Base-by-base conservation (phyloP, 1,140 invertebrate genomes). In the Lordiphosa mommai region DNA sequence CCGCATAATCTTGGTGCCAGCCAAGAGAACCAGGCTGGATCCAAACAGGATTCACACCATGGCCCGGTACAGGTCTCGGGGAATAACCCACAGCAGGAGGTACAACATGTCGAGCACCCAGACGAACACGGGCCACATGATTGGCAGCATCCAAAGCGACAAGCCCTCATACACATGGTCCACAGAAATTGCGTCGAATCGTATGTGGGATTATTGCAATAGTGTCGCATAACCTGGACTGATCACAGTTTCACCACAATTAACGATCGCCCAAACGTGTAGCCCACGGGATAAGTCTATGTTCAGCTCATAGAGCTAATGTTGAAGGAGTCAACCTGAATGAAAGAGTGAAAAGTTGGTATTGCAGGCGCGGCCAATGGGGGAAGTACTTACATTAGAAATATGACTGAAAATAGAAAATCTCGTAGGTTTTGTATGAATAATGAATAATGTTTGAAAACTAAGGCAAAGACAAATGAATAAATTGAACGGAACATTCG, bases 1-100 rank as follows among this genome's bases (percentile, higher is more conserved):
- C 14, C 7, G 8, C 23, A 8, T 7, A 27, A 8, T 2, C 48
- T 41, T 1, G 68, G 68, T 3, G 70, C 40, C 43, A 73, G 36
- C 58, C 70, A 69, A 8, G 33, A 48, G 36, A 55, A 66, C 66
- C 66, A 66, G 12, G 61, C 49, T 0, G 66, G 49, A 66, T 70
- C 66, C 1, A 76, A 13, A n/a, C 17, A 20, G 4, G 51, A 56
- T 30, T 60, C 60, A 61, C 34, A 57, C 12, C 16, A 37, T 0
- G 53, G 47, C 3, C 41, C 55, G 9, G 6, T 52, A 23, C 63
- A 68, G 1, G 3, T 36, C 8, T 60, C 37, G 44, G 14, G 70
- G 60, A 6, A 61, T 1, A 30, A 2, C 3, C 63, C 69, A 73
- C 17, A 80, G 20, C 46, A 82, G 10, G 13, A 38, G 16, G 13